Conservation (phyloP, 1,140 invertebrate genomes). For the Pseudomyrmex gracilis region DNA sequence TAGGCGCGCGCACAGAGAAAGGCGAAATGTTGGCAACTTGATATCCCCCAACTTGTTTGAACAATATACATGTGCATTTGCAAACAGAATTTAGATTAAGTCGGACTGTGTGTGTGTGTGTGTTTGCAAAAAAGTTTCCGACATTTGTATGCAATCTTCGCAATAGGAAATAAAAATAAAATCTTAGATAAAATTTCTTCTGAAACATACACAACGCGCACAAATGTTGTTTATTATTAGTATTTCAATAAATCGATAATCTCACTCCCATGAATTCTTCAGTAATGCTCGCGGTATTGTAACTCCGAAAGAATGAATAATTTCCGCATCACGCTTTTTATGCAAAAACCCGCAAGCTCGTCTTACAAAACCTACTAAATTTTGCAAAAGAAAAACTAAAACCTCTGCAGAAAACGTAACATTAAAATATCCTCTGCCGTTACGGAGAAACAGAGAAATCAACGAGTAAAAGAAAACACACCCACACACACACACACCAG, state of each 20-base stretch:
- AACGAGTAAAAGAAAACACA: slow-evolving; percentile 34
- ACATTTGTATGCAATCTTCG: slow-evolving; percentile 8
- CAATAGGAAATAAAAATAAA: neutral
- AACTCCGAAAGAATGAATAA: slow-evolving; percentile 34
- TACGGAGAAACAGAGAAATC: slow-evolving; percentile 18
- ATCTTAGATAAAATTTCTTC: no score
- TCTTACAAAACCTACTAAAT: slow-evolving; percentile 42
- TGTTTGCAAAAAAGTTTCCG: slow-evolving; percentile 3
- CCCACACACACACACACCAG: slow-evolving; percentile 15
- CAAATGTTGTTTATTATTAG: neutral
- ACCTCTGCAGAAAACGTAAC: slow-evolving; percentile 32
- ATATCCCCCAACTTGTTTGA: slow-evolving; percentile 23
- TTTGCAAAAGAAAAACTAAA: slow-evolving; percentile 27
- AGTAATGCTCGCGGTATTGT: slow-evolving; percentile 15
- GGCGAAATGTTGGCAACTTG: neutral
- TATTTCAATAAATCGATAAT: slow-evolving; percentile 12
- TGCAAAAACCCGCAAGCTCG: neutral
- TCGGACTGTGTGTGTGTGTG: neutral
- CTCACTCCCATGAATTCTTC: neutral
- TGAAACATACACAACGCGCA: neutral
- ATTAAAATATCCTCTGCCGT: slow-evolving; percentile 41
- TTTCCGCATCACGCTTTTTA: slow-evolving; percentile 3
- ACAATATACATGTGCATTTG: slow-evolving; percentile 12
- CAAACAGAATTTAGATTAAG: slow-evolving; percentile 35
- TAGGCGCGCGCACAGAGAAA: neutral